phyloP scores from a whole-genome alignment of 2,797 vertebrate genomes.

The Myoxocephalus aenaeus region DNA sequence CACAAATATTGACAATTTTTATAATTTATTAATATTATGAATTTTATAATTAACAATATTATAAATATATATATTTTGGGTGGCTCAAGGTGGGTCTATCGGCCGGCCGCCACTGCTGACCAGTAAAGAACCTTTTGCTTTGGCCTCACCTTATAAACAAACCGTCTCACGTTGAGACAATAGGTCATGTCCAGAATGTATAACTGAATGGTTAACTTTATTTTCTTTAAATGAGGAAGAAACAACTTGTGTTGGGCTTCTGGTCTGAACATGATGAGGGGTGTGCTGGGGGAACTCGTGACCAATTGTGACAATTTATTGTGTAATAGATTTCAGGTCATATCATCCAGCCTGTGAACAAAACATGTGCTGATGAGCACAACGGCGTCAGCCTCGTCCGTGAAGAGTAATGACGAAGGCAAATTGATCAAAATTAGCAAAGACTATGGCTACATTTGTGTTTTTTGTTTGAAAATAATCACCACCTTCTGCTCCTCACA shows the following conservation, averaged over 20 bases:
- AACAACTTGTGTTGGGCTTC: not conserved
- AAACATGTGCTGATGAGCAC: not conserved
- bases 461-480: conserved; percentile 48
- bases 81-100: no score
- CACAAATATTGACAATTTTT: no score
- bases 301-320: not conserved
- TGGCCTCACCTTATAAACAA: no score
- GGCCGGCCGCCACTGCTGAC: no score
- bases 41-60: no score
- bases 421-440: conserved; percentile 38
- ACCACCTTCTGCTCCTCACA: conserved; percentile 54
- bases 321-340: not conserved
- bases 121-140: no score
- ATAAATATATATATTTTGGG: no score
- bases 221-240: not conserved
- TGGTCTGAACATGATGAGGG: not conserved
- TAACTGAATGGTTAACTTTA: not conserved
- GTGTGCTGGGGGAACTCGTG: no score
- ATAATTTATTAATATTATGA: no score
- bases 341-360: not conserved
- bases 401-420: not conserved
- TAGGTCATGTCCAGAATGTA: not conserved
- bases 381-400: not conserved
- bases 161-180: no score
- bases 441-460: conserved; percentile 22